Evolutionary conservation across 2,113 vertebrate species (phyloP), one percentile per base, ranked within the genome.

Genomic region (Thamnaconus septentrionalis): DNA sequence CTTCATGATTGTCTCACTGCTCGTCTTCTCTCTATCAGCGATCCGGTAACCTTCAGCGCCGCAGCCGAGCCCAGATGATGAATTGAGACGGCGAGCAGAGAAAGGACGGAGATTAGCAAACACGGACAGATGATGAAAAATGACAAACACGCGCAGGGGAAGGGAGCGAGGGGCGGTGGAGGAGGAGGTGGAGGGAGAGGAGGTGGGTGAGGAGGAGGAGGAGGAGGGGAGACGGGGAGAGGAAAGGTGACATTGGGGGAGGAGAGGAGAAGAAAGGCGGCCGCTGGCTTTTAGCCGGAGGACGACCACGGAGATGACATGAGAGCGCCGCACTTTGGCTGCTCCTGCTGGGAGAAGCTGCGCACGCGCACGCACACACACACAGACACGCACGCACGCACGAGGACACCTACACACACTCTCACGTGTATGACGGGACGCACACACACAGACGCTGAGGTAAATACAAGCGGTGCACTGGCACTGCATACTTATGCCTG

Each of bases 21-120:
- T 69, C 69, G 47, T 79, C 79, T 79, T 73, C 80, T 88, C 82
- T 87, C 87, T 69, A 85, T 85, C 61, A 71, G 70, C 67, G 11
- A 73, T 80, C 75, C 51, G 6, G 79, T 85, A 90, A 89, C 89
- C 86, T 91, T 91, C 87, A 91, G 79, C 81, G 70, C 81, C 64
- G 82, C 79, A 87, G 88, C 84, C 70, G 78, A 78, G 80, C 71
- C 53, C 82, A 83, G 79, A 88, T 92, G 92, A 92, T 91, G 89
- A 91, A 92, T 91, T 75, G 90, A 86, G 87, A 86, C 64, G 74
- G 82, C 85, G 89, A 87, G 79, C 79, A 83, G 81, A 75, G 86
- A 89, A 79, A 90, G 89, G 82, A 89, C 81, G 71, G 64, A 90
- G 89, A 93, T 92, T 87, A 90, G 84, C 80, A 81, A 87, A 90